These are phyloP conservation scores for Anolis sagrei DNA, from an alignment of 2,113 vertebrate genomes.

Conservation along the genomic window DNA sequence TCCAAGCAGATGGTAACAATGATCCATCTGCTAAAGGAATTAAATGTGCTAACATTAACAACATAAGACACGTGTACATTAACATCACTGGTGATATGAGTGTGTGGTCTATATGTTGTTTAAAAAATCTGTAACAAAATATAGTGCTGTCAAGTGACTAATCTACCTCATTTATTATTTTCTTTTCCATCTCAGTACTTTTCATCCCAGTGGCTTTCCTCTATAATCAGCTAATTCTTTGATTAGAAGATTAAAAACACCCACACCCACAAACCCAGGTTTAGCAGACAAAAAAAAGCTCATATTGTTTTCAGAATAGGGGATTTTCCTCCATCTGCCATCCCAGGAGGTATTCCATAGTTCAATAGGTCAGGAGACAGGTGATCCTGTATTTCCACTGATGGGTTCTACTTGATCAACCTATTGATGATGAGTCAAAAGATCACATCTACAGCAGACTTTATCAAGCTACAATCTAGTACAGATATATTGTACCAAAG, in stretches of 20 bases:
- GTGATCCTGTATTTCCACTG: conserved; percentile 36
- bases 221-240: conserved; percentile 62
- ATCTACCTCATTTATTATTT: conserved; percentile 44
- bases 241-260: conserved; percentile 44
- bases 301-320: conserved; percentile 56
- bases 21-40: conserved; percentile 41
- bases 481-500: background rate
- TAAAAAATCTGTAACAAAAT: conserved; percentile 33
- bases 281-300: conserved; percentile 46
- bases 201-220: conserved; percentile 49
- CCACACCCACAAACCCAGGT: background rate
- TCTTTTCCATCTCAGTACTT: conserved; percentile 41
- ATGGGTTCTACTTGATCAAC: conserved; percentile 47
- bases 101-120: conserved; percentile 24
- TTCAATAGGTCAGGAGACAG: conserved; percentile 48
- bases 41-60: conserved; percentile 27
- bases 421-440: conserved; percentile 43
- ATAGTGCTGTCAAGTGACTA: conserved; percentile 48
- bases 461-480: background rate
- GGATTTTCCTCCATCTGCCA: conserved; percentile 51
- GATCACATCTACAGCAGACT: background rate
- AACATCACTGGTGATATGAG: conserved; percentile 27
- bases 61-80: conserved; percentile 19
- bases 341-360: conserved; percentile 39
- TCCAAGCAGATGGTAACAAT: conserved; percentile 21